These are phyloP conservation scores for Xestoiulus laeticollis DNA, from an alignment of 2,888 invertebrate species.

Conservation along the genomic window DNA sequence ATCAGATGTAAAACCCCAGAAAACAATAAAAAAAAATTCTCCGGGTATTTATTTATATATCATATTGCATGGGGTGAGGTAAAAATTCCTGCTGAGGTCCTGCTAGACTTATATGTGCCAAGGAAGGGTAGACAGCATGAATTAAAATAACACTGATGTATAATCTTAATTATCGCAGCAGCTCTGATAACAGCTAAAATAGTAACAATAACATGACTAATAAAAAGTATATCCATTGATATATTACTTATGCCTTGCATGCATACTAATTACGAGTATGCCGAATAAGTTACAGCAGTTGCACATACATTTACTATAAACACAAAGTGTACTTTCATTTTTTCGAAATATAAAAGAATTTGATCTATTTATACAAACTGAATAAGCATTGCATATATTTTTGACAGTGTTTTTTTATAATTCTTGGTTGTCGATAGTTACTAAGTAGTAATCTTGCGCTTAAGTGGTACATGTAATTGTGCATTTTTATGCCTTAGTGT, in stretches of 20 bases:
- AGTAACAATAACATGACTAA: no score
- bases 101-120: neutral
- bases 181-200: no score
- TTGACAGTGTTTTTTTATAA: neutral
- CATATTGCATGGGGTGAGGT: neutral
- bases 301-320: no score
- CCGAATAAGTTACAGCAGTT: no score
- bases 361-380: no score
- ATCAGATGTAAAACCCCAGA: no score
- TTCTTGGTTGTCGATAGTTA: neutral
- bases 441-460: neutral
- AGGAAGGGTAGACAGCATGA: neutral
- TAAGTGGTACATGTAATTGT: neutral
- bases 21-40: no score
- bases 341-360: no score
- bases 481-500: constrained; percentile 7
- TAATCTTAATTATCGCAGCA: neutral
- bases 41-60: neutral
- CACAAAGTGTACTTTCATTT: no score
- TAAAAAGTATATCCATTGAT: neutral
- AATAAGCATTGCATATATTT: neutral
- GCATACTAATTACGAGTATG: no score
- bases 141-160: neutral
- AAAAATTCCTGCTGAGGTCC: no score
- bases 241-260: no score